Base-by-base conservation (phyloP, 1,140 invertebrate species). In the Hesperophylax magnus region DNA sequence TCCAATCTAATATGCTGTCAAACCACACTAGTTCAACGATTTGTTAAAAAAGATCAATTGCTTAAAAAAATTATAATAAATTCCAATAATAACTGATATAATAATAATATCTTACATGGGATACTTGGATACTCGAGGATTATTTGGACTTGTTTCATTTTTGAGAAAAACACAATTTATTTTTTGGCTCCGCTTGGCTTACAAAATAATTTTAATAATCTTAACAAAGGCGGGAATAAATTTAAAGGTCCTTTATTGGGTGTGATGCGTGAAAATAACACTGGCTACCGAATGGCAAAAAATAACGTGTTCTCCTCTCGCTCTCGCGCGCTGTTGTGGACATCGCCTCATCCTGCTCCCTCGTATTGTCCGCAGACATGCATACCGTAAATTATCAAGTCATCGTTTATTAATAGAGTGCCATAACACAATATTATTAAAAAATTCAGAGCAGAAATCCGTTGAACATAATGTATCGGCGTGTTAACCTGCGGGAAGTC, bases 341-440 rank as follows among this genome's bases (percentile, higher is more conserved):
- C 18, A 9, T 22, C 47, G 39, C 27, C 14, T n/a, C 9, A 15
- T 72, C 69, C 22, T n/a, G 18, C 52, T 63, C 61, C 52, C 72
- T 20, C 72, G 24, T 18, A 58, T 78, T 78, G 65, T 71, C 61
- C 31, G 31, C 77, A 54, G 47, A 54, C 60, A 71, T 78, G 77
- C 77, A 78, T 63, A 63, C 63, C 60, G 63, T 53, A 78, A 78
- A 78, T 63, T 71, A 63, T 18, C 22, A 54, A 78, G 77, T 78
- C 77, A 78, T 78, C 65, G 63, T 8, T 20, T 56, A 71, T 71
- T 78, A 78, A 78, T 78, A 78, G 47, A 78, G 65, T 69, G 63
- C 77, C 77, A 71, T 71, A 69, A 69, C 63, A 78, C 20, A 52
- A 56, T 78, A 78, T 78, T 77, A 65, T 58, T 78, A 69, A 78